Evolutionary conservation across 1,140 invertebrate genomes (phyloP).

Genomic region (Papilio polyxenes): DNA sequence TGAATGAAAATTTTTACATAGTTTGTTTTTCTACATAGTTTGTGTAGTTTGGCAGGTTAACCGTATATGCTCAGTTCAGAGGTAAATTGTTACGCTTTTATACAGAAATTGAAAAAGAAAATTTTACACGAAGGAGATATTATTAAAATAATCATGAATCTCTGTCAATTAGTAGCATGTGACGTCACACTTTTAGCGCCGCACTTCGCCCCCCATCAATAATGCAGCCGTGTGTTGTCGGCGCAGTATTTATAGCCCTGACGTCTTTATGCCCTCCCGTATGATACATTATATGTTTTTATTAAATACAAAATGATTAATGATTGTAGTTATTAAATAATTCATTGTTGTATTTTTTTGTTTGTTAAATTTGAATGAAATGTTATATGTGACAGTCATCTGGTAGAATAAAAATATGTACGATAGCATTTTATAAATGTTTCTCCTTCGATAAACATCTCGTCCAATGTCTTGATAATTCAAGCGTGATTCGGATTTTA

Average conservation of each 20-base stretch:
- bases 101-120: no score
- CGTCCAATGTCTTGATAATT: background rate
- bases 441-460: background rate
- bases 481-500: background rate
- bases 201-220: background rate
- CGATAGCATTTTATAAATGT: no score
- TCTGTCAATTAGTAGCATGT: background rate
- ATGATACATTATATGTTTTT: background rate
- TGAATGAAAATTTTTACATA: no score
- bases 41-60: background rate
- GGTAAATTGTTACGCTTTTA: no score
- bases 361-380: background rate
- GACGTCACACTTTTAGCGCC: background rate
- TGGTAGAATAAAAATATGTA: background rate
- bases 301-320: slow-evolving; percentile 4
- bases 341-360: background rate
- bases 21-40: no score
- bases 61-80: background rate
- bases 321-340: background rate
- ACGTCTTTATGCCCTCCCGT: background rate
- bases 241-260: slow-evolving; percentile 1
- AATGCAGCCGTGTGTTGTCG: slow-evolving; percentile 2
- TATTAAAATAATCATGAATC: background rate
- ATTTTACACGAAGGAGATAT: no score
- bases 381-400: background rate